phyloP scores from a whole-genome alignment of 2,113 vertebrate species.

The Charadrius vociferus region DNA sequence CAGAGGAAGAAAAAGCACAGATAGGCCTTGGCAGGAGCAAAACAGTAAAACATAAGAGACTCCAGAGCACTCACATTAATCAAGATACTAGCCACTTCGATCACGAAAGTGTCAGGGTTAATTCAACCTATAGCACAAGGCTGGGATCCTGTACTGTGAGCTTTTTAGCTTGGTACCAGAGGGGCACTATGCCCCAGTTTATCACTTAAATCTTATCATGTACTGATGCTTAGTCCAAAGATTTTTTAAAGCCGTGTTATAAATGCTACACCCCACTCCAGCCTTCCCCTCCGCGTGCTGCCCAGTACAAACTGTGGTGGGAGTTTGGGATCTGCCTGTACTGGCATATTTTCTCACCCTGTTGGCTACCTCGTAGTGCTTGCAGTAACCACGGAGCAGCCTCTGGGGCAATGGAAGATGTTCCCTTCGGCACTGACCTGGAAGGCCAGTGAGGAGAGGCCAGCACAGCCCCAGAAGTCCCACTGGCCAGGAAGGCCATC shows the following conservation, averaged over 20 bases:
- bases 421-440: background rate
- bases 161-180: background rate
- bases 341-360: background rate
- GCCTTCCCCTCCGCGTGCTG: background rate
- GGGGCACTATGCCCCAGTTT: background rate
- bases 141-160: background rate
- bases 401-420: background rate
- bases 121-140: background rate
- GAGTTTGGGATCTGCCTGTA: background rate
- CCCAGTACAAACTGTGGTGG: background rate
- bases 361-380: background rate
- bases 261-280: background rate
- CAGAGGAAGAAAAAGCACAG: background rate
- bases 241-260: background rate
- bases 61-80: background rate
- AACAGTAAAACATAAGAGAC: background rate
- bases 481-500: accelerated
- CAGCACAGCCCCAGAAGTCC: background rate
- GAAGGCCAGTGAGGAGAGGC: background rate
- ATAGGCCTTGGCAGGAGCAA: background rate
- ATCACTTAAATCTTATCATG: background rate
- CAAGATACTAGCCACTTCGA: background rate
- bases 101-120: background rate
- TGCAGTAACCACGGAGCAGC: background rate
- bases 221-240: background rate